Conservation (phyloP, 1,140 invertebrate genomes). For the Eufriesea mexicana region DNA sequence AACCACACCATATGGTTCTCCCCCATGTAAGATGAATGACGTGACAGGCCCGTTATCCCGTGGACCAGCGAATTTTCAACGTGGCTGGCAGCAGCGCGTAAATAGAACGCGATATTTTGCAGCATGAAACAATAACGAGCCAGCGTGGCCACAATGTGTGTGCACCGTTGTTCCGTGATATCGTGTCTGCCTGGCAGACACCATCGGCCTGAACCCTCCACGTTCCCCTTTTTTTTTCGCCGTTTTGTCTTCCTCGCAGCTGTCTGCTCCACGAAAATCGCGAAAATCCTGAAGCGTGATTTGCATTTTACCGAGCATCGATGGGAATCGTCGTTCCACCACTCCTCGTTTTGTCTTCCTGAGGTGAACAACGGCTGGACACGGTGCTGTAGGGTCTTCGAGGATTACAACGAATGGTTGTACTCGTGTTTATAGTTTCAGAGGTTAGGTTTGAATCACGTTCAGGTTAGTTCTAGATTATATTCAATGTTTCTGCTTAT, state of each 20-base stretch:
- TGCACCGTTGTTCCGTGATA: constrained; percentile 57
- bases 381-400: not conserved
- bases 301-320: constrained; percentile 58
- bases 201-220: not conserved
- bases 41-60: constrained; percentile 44
- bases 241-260: constrained; percentile 45
- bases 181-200: constrained; percentile 9
- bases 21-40: constrained; percentile 55
- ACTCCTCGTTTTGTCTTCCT: not conserved
- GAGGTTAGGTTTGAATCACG: not conserved
- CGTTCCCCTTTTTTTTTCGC: not conserved
- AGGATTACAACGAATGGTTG: too few species aligned
- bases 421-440: not conserved
- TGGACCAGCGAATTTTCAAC: constrained; percentile 60
- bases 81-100: constrained; percentile 48
- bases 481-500: too few species aligned
- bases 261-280: constrained; percentile 53
- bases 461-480: not conserved
- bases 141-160: constrained; percentile 33
- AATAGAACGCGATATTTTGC: constrained; percentile 66
- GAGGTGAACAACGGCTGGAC: not conserved
- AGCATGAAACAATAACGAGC: constrained; percentile 66
- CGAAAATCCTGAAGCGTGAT: constrained; percentile 63
- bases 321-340: not conserved
- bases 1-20: not conserved